phyloP scores from a whole-genome alignment of 2,888 invertebrate genomes.

The Stenodera caucasica region DNA sequence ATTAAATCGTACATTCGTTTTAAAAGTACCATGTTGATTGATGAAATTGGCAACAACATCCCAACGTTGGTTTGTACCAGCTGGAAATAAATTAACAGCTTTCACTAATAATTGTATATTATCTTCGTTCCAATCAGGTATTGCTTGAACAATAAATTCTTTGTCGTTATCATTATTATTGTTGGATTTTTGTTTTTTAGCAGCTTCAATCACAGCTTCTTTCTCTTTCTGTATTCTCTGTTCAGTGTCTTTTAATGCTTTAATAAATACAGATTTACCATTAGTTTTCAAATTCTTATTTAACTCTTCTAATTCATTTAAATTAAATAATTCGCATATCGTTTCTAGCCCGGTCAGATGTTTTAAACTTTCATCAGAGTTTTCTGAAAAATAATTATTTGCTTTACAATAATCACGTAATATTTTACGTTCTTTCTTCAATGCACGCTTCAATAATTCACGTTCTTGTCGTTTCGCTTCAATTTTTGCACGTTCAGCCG shows the following conservation, averaged over 20 bases:
- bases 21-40: conserved; percentile 77
- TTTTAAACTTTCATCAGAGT: conserved; percentile 71
- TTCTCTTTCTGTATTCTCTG: conserved; percentile 78
- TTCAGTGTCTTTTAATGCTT: conserved; percentile 71
- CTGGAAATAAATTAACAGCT: conserved; percentile 96
- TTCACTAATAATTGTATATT: conserved; percentile 91
- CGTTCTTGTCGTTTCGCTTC: conserved; percentile 83
- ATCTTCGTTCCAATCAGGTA: conserved; percentile 78
- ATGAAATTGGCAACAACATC: conserved; percentile 91
- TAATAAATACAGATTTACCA: conserved; percentile 68
- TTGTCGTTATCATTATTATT: conserved; percentile 52
- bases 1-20: conserved; percentile 64
- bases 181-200: conserved; percentile 54
- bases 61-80: conserved; percentile 89
- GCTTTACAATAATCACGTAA: conserved; percentile 78
- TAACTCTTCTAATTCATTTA: conserved; percentile 73
- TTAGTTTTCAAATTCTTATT: conserved; percentile 69
- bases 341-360: conserved; percentile 93
- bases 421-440: conserved; percentile 85
- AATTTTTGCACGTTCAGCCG: conserved; percentile 78
- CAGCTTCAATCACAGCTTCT: conserved; percentile 61
- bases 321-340: conserved; percentile 79
- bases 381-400: conserved; percentile 76
- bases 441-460: conserved; percentile 79
- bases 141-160: conserved; percentile 52